A percentile compares a stretch with the other conserved stretches of the same genome.
phyloP scores from a whole-genome alignment of 2,888 invertebrate species.

The Synergus gifuensis region DNA sequence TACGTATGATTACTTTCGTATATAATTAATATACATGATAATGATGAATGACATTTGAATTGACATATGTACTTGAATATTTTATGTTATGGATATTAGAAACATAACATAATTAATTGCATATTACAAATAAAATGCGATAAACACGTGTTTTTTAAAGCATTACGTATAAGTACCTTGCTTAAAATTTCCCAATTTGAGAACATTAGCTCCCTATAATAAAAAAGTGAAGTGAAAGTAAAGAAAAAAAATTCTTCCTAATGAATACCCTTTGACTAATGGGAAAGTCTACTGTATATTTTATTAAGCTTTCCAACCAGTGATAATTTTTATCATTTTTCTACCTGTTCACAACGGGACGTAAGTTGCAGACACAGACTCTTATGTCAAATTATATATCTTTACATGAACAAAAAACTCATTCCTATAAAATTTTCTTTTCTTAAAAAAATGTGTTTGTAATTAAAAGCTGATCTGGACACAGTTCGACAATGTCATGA shows the following conservation, averaged over 20 bases:
- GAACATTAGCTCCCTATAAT: neutral
- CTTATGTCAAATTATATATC: too few relatives aligned
- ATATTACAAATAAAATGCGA: neutral
- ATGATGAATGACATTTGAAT: neutral
- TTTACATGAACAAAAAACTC: too few relatives aligned
- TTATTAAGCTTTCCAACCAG: neutral
- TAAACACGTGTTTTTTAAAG: neutral
- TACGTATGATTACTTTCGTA: neutral
- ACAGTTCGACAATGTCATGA: too few relatives aligned
- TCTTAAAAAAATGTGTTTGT: too few relatives aligned
- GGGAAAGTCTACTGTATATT: neutral
- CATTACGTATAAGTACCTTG: neutral
- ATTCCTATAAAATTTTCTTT: too few relatives aligned
- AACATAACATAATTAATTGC: neutral
- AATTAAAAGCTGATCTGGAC: too few relatives aligned
- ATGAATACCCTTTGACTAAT: neutral
- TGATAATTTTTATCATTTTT: neutral
- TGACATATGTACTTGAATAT: neutral
- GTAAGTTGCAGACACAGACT: neutral
- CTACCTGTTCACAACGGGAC: neutral
- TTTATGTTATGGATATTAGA: neutral
- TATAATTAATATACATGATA: neutral
- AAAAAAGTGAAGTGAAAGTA: neutral
- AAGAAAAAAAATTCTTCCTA: neutral
- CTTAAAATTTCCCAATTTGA: neutral